Percentiles rank a stretch among this genome's conserved stretches.
Evolutionary conservation across 23 tunicate genomes (phyloP).

Genomic region (Botrylloides violaceus): DNA sequence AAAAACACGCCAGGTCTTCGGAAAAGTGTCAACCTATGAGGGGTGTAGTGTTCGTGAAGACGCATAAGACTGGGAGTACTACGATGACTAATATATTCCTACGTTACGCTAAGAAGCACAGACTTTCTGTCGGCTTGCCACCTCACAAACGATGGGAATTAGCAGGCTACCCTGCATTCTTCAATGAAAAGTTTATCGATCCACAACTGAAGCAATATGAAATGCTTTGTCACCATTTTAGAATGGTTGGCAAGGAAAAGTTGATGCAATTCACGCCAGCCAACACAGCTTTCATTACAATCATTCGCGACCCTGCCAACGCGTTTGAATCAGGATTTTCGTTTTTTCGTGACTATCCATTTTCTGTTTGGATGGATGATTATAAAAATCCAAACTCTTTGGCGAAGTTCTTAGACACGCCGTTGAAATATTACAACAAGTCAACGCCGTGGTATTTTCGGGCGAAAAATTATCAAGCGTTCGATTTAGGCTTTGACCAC

Average conservation of each 20-base stretch:
- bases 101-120: conserved; percentile 65
- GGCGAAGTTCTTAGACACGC: conserved; percentile 33
- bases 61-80: conserved; percentile 59
- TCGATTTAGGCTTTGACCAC: conserved; percentile 57
- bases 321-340: conserved; percentile 89
- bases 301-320: conserved; percentile 77
- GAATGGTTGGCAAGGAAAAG: conserved; percentile 23
- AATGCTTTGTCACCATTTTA: conserved; percentile 81
- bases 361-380: conserved; percentile 68
- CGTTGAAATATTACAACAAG: conserved; percentile 44
- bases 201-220: conserved; percentile 71
- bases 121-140: conserved; percentile 74
- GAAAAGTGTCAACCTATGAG: not conserved
- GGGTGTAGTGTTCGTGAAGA: not conserved
- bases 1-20: not conserved
- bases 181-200: conserved; percentile 38
- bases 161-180: conserved; percentile 85
- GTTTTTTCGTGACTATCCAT: conserved; percentile 95
- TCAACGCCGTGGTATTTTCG: conserved; percentile 94
- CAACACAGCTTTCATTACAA: conserved; percentile 39
- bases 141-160: conserved; percentile 67
- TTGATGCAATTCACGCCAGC: conserved; percentile 24
- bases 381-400: conserved; percentile 27
- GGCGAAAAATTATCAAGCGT: conserved; percentile 94
- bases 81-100: conserved; percentile 80